These are phyloP conservation scores for Diadromus collaris DNA, from an alignment of 2,888 invertebrate genomes.

Conservation along the genomic window DNA sequence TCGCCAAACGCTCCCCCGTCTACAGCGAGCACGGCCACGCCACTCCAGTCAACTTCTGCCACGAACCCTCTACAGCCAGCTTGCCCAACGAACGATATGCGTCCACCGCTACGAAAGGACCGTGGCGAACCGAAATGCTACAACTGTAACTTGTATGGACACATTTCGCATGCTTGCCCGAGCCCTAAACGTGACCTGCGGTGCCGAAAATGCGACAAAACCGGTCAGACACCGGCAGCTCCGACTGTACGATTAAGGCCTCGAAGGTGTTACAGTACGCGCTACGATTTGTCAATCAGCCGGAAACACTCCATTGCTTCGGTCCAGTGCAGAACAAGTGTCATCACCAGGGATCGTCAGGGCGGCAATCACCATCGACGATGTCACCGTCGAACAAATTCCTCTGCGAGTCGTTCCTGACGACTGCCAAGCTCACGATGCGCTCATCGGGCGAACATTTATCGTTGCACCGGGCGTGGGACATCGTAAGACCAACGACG, in stretches of 20 bases:
- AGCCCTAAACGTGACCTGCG: background rate
- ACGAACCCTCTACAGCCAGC: background rate
- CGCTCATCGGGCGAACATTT: constrained; percentile 38
- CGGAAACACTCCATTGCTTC: constrained; percentile 20
- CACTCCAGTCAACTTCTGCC: background rate
- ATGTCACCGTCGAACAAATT: constrained; percentile 23
- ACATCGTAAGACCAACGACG: background rate
- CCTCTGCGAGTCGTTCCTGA: constrained; percentile 42
- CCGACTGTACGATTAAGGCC: constrained; percentile 63
- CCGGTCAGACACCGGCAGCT: constrained; percentile 62
- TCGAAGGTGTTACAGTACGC: constrained; percentile 49
- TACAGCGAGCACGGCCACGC: background rate
- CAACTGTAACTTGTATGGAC: constrained; percentile 8
- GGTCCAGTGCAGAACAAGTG: constrained; percentile 25
- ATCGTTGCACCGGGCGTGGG: constrained; percentile 24
- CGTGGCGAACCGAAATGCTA: constrained; percentile 2
- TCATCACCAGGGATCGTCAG: constrained; percentile 16
- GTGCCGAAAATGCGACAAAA: background rate
- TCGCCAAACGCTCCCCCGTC: background rate
- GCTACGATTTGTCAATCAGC: constrained; percentile 31
- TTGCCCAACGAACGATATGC: background rate
- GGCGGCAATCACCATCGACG: constrained; percentile 22
- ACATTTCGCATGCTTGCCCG: background rate
- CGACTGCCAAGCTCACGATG: constrained; percentile 32
- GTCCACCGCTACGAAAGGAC: constrained; percentile 6